These are phyloP conservation scores for Carassius gibelio DNA, from an alignment of 2,113 vertebrate genomes.

Conservation along the genomic window DNA sequence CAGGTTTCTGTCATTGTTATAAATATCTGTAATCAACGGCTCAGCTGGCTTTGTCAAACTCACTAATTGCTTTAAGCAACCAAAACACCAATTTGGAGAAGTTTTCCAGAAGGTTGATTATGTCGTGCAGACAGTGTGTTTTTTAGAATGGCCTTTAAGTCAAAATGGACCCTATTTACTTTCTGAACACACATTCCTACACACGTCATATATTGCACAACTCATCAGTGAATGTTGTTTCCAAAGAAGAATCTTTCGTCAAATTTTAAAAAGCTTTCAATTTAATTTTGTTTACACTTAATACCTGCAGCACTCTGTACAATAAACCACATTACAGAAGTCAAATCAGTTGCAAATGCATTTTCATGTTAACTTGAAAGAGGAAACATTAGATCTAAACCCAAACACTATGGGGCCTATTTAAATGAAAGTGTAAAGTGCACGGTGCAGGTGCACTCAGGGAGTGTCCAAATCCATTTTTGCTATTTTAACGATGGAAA, in stretches of 20 bases:
- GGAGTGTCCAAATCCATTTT: no score
- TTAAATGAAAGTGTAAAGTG: no score
- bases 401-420: neutral
- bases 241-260: neutral
- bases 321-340: neutral
- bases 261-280: neutral
- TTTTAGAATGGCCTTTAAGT: constrained; percentile 13
- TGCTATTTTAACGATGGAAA: no score
- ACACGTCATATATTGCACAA: neutral
- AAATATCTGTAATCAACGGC: constrained; percentile 76
- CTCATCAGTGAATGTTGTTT: neutral
- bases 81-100: constrained; percentile 60
- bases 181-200: neutral
- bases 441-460: no score
- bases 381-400: neutral
- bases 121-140: neutral
- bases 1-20: constrained; percentile 69
- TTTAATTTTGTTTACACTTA: neutral
- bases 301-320: neutral
- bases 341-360: neutral
- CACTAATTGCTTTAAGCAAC: constrained; percentile 72
- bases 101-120: constrained; percentile 44
- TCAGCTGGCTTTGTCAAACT: constrained; percentile 67
- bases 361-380: neutral
- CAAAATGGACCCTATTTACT: neutral